Evolutionary conservation across 2,797 vertebrate species (phyloP), one percentile per base, ranked within the genome.

Genomic region (Crenichthys baileyi): DNA sequence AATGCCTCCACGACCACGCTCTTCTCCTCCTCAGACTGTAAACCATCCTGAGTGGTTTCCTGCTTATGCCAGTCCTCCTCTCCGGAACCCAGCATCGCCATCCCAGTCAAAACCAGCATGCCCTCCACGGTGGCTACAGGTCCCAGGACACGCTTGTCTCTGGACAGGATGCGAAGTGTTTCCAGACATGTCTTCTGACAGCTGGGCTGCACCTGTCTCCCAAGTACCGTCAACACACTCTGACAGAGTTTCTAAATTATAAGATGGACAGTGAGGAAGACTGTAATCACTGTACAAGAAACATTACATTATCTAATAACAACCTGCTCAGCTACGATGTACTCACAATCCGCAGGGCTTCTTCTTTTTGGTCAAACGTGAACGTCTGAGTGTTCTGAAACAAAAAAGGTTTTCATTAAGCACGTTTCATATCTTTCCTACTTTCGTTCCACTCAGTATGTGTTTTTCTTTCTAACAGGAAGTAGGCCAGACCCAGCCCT

Each of bases 81-180:
- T 61, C 92, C 93, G 0, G 87, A 68, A 1, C 78, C 91, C 82
- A 99, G 93, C 51, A 87, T 84, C 44, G 97, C 98, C 88, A 98
- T 92, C 71, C 93, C 92, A 58, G 96, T 96, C 76, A 99, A 95
- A 80, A 96, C 96, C 90, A 97, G 93, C 94, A 99, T 96, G 90
- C 98, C 97, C 74, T 96, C 96, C 88, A 92, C 96, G 16, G 98
- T 99, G 85, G 96, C 97, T 79, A 99, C 97, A 73, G 98, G 98
- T 76, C 95, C 96, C 79, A 99, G 96, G 91, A 99, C 95, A 44
- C 95, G 95, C 92, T 98, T 98, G 94, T 99, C 98, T 88, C 98
- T 95, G 84, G 98, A 99, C 74, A 99, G 96, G 94, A 99, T 99
- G 80, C 98, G 97, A 44, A 99, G 96, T 5, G 97, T 96, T 93